These are phyloP conservation scores for Melipona bicolor DNA, from an alignment of 2,888 invertebrate genomes.

Conservation along the genomic window DNA sequence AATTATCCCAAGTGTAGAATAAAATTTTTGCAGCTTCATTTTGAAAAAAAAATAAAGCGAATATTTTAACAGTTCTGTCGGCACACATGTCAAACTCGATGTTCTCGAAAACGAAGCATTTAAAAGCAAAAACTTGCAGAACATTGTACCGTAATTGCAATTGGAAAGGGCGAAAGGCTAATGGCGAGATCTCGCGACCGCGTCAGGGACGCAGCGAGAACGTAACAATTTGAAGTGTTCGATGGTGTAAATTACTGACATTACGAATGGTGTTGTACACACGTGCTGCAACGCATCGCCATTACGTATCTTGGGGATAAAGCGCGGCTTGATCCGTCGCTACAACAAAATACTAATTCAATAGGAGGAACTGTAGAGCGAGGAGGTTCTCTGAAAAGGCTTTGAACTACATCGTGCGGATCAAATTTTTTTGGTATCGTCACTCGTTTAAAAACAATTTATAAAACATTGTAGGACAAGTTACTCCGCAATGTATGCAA, in stretches of 20 bases:
- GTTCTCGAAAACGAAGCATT: too few species aligned
- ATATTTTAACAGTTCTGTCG: too few species aligned
- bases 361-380: neutral
- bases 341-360: neutral
- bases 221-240: conserved; percentile 16
- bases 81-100: too few species aligned
- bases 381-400: neutral
- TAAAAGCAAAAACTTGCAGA: neutral
- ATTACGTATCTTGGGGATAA: conserved; percentile 2
- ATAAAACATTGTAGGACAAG: neutral
- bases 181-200: neutral
- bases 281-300: neutral
- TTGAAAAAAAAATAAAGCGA: too few species aligned
- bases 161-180: neutral
- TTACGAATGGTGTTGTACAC: conserved; percentile 11
- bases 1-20: too few species aligned
- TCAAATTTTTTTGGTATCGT: too few species aligned
- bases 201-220: conserved; percentile 2
- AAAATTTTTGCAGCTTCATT: too few species aligned
- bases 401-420: too few species aligned
- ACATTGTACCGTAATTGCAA: too few species aligned
- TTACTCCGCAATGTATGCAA: neutral
- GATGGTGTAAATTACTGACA: conserved; percentile 25
- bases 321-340: neutral
- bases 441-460: neutral